These are phyloP conservation scores for human (Homo sapiens) DNA, from an alignment of 2,113 vertebrate species.

Conservation along the genomic window GRCh38 chr11:126772501-126773000, in stretches of 20 bases:
- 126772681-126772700: background rate
- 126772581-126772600: background rate
- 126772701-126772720: background rate
- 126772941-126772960: background rate
- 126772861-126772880: background rate
- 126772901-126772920: background rate
- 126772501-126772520: background rate
- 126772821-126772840: accelerated
- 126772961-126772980: background rate
- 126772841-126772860: background rate
- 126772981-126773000: background rate
- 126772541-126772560: background rate
- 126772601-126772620: background rate
- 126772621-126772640: background rate
- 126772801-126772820: background rate
- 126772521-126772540: background rate
- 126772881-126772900: background rate
- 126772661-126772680: no score
- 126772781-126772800: background rate
- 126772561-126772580: background rate
- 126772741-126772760: background rate
- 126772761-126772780: background rate
- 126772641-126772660: background rate
- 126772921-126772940: background rate
- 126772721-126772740: no score